phyloP scores from a whole-genome alignment of 2,888 invertebrate species.

The Parnassius glacialis region DNA sequence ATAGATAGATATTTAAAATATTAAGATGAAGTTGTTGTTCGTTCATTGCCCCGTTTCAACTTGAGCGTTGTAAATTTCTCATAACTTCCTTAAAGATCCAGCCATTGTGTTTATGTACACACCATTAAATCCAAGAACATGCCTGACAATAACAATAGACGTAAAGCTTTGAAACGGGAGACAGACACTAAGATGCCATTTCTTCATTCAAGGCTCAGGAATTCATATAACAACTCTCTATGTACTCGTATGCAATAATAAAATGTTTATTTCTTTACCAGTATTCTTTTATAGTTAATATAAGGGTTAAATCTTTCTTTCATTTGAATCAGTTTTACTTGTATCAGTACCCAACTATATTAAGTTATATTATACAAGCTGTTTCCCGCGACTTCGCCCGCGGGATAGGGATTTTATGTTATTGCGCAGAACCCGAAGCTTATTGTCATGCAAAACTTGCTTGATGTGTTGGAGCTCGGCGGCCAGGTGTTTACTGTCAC shows the following conservation, averaged over 20 bases:
- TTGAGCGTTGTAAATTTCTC: conserved; percentile 20
- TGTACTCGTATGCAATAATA: not conserved
- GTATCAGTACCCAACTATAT: no score
- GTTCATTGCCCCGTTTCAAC: conserved; percentile 5
- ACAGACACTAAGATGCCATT: conserved; percentile 8
- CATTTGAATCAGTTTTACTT: no score
- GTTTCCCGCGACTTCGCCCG: no score
- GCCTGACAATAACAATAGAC: conserved; percentile 20
- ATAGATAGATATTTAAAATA: no score
- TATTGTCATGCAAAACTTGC: no score
- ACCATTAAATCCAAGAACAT: conserved; percentile 21
- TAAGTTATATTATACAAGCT: no score
- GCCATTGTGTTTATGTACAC: conserved; percentile 23
- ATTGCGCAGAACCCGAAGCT: no score
- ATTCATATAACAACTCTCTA: not conserved
- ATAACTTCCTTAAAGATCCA: conserved; percentile 10
- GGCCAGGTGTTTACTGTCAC: no score
- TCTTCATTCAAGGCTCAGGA: conserved; percentile 3
- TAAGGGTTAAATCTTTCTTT: no score
- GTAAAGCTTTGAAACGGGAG: conserved; percentile 16
- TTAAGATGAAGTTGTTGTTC: conserved; percentile 6
- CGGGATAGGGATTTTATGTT: no score
- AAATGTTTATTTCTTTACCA: not conserved
- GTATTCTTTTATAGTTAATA: no score
- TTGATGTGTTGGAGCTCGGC: no score